Evolutionary conservation across 1,140 invertebrate species (phyloP), one percentile per base, ranked within the genome.

Genomic region (Drosophila willistoni): DNA sequence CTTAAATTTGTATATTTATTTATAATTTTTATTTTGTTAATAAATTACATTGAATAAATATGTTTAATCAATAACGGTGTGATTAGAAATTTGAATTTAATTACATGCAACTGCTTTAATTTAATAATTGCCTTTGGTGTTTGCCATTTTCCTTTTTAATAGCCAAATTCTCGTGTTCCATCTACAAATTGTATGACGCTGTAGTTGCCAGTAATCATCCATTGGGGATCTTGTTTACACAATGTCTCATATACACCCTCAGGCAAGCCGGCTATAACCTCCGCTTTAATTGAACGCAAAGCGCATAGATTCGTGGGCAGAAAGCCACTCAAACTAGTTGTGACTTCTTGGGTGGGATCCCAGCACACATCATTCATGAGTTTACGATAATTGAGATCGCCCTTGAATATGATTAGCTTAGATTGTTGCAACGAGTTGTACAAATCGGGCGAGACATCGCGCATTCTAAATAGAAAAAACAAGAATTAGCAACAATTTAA

Each of bases 341-440:
- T 91, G 78, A 98, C 97, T 3, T 94, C 91, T 1, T 95, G 96
- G 0, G 93, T 94, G 1, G 95, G 93, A 12, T 95, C 93, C 96
- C 98, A 99, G 77, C 96, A 96, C 25, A 95, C 94, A 91, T 99
- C 99, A 0, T 96, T 96, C 13, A 98, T 92, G 25, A 99, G 93
- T 93, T 99, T 99, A 47, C 98, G 93, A 92, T 99, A 99, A 93
- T 99, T 99, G 6, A 99, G 93, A 91, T 99, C 97, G 0, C 99
- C 99, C 94, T 99, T 99, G 92, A 99, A 98, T 80, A 99, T 94
- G 0, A 98, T 79, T 0, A 98, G 92, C 59, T 94, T 93, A 0
- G 97, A 94, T 90, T 94, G 80, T 36, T 94, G 92, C 7, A 99
- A 93, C 67, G 95, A 94, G 34, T 92, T 81, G 84, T 98, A 98